Conservation (phyloP, 1,140 invertebrate species). For the Chlorops oryzae region DNA sequence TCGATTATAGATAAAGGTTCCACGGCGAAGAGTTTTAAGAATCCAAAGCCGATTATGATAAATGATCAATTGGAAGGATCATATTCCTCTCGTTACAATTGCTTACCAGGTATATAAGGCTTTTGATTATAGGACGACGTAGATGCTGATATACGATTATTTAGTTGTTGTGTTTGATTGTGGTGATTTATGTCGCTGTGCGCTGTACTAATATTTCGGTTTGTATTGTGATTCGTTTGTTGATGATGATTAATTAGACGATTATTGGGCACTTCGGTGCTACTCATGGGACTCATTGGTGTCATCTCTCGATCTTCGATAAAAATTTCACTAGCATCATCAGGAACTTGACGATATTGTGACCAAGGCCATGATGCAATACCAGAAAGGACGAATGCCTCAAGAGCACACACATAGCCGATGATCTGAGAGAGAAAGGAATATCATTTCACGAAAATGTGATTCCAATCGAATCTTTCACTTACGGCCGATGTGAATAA, state of each 20-base stretch:
- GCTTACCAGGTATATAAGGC: conserved; percentile 48
- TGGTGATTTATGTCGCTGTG: conserved; percentile 42
- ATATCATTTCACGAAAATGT: not conserved
- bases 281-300: conserved; percentile 46
- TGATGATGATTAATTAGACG: conserved; percentile 26
- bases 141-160: conserved; percentile 30
- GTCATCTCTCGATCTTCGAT: conserved; percentile 50
- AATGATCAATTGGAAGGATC: not conserved
- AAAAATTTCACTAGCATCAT: conserved; percentile 50
- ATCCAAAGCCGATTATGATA: no score
- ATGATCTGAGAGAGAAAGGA: conserved; percentile 36
- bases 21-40: no score
- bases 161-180: conserved; percentile 33
- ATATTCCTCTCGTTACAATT: not conserved
- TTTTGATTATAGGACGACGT: conserved; percentile 49
- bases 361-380: conserved; percentile 48
- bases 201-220: conserved; percentile 39
- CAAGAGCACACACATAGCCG: conserved; percentile 50
- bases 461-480: not conserved
- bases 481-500: conserved; percentile 52
- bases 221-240: conserved; percentile 23
- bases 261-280: conserved; percentile 33
- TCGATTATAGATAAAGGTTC: no score
- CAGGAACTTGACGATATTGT: conserved; percentile 50
- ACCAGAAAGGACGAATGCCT: conserved; percentile 48